phyloP scores from a whole-genome alignment of 92 coral and sea anemone genomes.

The Desmophyllum pertusum region DNA sequence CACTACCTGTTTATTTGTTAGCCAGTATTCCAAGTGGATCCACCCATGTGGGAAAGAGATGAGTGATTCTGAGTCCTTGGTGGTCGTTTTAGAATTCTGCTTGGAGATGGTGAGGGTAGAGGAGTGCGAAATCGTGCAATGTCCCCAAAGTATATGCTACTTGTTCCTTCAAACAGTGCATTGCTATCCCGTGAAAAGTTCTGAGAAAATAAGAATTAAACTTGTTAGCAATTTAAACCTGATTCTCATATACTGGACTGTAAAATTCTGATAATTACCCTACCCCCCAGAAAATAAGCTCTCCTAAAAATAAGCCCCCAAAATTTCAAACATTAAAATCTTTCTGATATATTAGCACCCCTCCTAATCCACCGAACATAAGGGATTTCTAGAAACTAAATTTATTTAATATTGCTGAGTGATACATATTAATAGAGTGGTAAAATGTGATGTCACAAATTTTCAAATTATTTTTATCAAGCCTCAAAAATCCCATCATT shows the following conservation, averaged over 20 bases:
- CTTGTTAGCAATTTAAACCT: not conserved
- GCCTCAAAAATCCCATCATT: too few species aligned
- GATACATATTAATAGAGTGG: too few species aligned
- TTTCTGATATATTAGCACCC: too few species aligned
- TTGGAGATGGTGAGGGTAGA: conserved; percentile 40
- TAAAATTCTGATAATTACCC: too few species aligned
- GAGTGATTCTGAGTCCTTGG: conserved; percentile 16
- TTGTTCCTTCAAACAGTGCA: conserved; percentile 29
- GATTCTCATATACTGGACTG: not conserved
- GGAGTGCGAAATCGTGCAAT: conserved; percentile 30
- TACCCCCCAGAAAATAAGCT: too few species aligned
- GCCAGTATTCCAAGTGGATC: conserved; percentile 83
- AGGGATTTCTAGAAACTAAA: too few species aligned
- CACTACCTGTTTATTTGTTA: conserved; percentile 71
- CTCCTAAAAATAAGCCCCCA: too few species aligned
- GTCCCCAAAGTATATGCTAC: conserved; percentile 38
- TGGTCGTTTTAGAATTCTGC: conserved; percentile 34
- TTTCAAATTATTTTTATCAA: too few species aligned
- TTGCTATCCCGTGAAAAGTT: conserved; percentile 24
- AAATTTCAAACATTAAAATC: too few species aligned
- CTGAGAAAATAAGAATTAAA: conserved; percentile 1
- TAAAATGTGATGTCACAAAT: too few species aligned
- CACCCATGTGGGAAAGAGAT: conserved; percentile 70
- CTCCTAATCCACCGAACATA: too few species aligned
- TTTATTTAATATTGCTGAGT: too few species aligned